phyloP scores from a whole-genome alignment of 2,113 vertebrate species.

The Archilochus colubris region DNA sequence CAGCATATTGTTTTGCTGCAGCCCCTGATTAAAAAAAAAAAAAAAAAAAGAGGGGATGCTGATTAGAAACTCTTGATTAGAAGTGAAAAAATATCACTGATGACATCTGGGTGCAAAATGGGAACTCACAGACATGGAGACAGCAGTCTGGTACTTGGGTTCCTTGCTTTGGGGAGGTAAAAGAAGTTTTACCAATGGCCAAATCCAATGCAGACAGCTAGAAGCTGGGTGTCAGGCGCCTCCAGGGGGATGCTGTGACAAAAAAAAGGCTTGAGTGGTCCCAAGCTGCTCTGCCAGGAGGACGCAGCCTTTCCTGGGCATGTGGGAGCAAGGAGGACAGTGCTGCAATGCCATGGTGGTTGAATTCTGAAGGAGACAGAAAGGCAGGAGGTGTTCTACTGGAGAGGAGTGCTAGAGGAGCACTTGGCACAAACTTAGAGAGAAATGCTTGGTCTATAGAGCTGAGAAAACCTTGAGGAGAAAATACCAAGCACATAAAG shows the following conservation, averaged over 20 bases:
- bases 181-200: neutral
- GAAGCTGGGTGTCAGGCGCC: neutral
- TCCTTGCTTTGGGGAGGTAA: neutral
- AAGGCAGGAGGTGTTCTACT: neutral
- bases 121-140: neutral
- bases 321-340: neutral
- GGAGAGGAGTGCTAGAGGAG: neutral
- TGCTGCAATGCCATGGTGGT: neutral
- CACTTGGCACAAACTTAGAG: rapidly evolving
- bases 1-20: neutral
- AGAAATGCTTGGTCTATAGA: neutral
- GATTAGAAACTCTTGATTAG: neutral
- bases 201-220: neutral
- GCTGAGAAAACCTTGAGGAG: neutral
- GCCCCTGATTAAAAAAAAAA: neutral
- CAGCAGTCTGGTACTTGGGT: neutral
- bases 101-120: neutral
- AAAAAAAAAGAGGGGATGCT: neutral
- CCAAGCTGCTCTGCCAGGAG: neutral
- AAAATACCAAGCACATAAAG: neutral
- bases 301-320: neutral
- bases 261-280: neutral
- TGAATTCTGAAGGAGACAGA: neutral
- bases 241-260: neutral
- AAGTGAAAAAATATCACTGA: neutral